phyloP scores from a whole-genome alignment of 2,888 invertebrate species.

The Hartigia nigra region DNA sequence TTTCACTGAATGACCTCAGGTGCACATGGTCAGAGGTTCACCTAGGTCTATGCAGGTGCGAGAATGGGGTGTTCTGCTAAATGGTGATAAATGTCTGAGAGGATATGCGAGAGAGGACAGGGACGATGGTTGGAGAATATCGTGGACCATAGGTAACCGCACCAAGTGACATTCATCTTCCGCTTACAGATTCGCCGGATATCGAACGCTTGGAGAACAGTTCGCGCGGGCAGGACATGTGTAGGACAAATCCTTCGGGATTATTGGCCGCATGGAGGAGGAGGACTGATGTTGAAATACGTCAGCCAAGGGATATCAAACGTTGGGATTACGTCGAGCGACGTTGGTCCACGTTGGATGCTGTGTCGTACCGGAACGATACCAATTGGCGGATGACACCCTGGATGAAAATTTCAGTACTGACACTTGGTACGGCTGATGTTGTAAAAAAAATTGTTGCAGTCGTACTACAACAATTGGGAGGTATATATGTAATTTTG shows the following conservation, averaged over 20 bases:
- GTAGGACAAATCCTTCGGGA: constrained; percentile 64
- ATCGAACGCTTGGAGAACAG: constrained; percentile 60
- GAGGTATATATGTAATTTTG: background rate
- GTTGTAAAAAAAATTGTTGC: background rate
- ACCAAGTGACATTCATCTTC: constrained; percentile 58
- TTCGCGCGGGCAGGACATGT: constrained; percentile 59
- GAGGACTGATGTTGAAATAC: constrained; percentile 56
- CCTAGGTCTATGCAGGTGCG: background rate
- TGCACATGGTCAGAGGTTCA: background rate
- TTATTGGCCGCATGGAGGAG: constrained; percentile 50
- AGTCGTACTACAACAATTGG: constrained; percentile 41
- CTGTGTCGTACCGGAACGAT: background rate
- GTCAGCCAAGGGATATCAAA: constrained; percentile 51
- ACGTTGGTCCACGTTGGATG: background rate
- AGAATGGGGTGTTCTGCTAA: background rate
- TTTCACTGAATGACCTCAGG: background rate
- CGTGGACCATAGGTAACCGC: constrained; percentile 23
- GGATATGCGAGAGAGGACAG: background rate
- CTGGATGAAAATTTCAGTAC: background rate
- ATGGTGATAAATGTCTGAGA: background rate
- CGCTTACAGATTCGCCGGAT: constrained; percentile 30
- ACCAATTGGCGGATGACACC: background rate
- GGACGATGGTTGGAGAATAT: background rate
- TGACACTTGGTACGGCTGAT: background rate
- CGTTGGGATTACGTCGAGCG: constrained; percentile 1